Evolutionary conservation across 2,888 invertebrate species (phyloP), one percentile per base, ranked within the genome.

Genomic region (Suillia variegata): DNA sequence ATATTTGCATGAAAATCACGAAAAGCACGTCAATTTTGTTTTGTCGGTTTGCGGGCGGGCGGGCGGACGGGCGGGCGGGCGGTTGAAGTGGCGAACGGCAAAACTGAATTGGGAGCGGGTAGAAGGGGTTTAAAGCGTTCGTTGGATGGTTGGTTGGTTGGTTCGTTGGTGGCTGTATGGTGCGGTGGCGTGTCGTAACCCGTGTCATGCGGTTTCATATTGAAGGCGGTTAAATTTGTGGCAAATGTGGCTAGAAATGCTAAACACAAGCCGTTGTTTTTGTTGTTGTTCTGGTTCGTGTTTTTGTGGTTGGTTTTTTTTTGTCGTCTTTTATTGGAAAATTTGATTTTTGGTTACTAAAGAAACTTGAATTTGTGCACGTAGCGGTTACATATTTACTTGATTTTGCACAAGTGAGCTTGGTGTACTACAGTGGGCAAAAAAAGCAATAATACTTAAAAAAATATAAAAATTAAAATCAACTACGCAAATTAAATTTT

Each of bases 1-100:
- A 77, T 77, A 77, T 77, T 77, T 77, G 74, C 77, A 77, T 76
- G 74, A 70, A 74, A 77, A 76, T 76, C 77, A 76, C 74, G 74
- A 71, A 75, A 74, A 71, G 74, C 74, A 75, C 75, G 75, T 75
- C 74, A 74, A 74, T 75, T 73, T 73, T 73, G 74, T 73, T 73
- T 73, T 70, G 71, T 73, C 73, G 71, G 72, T 72, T 73, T 70
- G 71, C 70, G 70, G 70, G 48, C 33, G 48, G n/a, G 47, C 48
- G 45, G 38, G 38, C 38, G 4, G n/a, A n/a, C 15, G 38, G 15
- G 38, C 12, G 38, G 38, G 38, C 13, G 8, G 8, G n/a, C 38
- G 8, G 38, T 38, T n/a, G n/a, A n/a, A n/a, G n/a, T n/a, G n/a
- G n/a, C n/a, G n/a, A n/a, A n/a, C n/a, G n/a, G n/a, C n/a, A n/a